Base-by-base conservation (phyloP, 2,888 invertebrate genomes). In the Thelaira solivaga region DNA sequence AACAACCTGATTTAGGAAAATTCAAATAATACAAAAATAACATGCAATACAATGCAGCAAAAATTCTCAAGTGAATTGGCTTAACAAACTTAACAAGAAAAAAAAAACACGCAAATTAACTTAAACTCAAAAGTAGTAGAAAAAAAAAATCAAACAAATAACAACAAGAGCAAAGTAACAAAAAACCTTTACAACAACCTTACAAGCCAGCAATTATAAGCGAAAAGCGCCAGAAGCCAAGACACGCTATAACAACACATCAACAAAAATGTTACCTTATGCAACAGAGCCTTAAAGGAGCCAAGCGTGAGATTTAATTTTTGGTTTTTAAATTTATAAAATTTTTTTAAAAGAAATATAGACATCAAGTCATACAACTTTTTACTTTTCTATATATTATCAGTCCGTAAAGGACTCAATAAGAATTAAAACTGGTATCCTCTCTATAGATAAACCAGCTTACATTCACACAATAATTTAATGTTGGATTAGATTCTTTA, bases 41-140 rank as follows among this genome's bases (percentile, higher is more conserved):
- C 59, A 74, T 41, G 41, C 57, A 57, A 57, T 39, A 73, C 31
- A 65, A 64, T 61, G 61, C 53, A 65, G 36, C 36, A 45, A 49
- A 68, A 53, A 78, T 74, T 74, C 77, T 78, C 77, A 78, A 78
- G 77, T 69, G 77, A 47, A 78, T 74, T 74, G 74, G 39, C 47
- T 74, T 51, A 59, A 51, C 61, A 72, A 76, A 76, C 65, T 76
- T 59, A 7, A 67, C 13, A 24, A n/a, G n/a, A n/a, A n/a, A n/a
- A 24, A 45, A 77, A 76, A 77, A 77, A 53, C 68, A 78, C 77
- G 77, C 74, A 78, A 78, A 78, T 78, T 78, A 78, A 78, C 77
- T 78, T 78, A 74, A 78, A 78, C 69, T 78, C 62, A 29, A 43
- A 41, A 49, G 41, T 49, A 73, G 29, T 62, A 36, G 39, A 41